Percentiles rank a stretch among this genome's conserved stretches.
phyloP scores from a whole-genome alignment of 2,888 invertebrate species.

The Lapara coniferarum region DNA sequence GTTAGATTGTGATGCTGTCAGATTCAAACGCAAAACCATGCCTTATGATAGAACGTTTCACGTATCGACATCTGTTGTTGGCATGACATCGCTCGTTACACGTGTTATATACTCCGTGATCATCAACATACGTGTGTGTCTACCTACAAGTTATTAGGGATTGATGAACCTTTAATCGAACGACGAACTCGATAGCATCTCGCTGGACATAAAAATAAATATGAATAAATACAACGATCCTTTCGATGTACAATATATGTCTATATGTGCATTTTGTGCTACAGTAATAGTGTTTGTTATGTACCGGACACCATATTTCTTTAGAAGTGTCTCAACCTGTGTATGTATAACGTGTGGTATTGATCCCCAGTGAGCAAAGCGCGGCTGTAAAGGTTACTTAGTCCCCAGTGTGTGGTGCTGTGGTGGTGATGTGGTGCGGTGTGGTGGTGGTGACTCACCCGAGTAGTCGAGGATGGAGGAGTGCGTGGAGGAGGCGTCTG shows the following conservation, averaged over 20 bases:
- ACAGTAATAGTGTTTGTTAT: neutral
- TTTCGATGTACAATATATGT: neutral
- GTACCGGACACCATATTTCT: neutral
- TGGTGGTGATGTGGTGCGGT: neutral
- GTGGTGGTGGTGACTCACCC: constrained; percentile 77
- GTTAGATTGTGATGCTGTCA: constrained; percentile 70
- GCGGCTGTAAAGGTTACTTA: neutral
- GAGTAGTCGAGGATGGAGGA: constrained; percentile 95
- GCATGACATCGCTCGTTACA: constrained; percentile 72
- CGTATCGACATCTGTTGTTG: constrained; percentile 51
- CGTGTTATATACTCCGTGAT: constrained; percentile 41
- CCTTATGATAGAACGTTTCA: constrained; percentile 52
- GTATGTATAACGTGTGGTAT: neutral
- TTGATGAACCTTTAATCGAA: constrained; percentile 60
- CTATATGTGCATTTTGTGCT: neutral
- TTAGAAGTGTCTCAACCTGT: neutral
- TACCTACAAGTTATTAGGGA: constrained; percentile 54
- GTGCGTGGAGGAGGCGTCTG: constrained; percentile 93
- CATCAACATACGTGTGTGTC: constrained; percentile 45
- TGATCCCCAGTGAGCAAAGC: neutral
- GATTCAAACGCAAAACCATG: constrained; percentile 66
- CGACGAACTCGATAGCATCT: constrained; percentile 63
- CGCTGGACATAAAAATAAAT: constrained; percentile 45
- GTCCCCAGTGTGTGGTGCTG: neutral
- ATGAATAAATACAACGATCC: neutral